Evolutionary conservation across 2,888 invertebrate genomes (phyloP).

Genomic region (Pecten maximus): DNA sequence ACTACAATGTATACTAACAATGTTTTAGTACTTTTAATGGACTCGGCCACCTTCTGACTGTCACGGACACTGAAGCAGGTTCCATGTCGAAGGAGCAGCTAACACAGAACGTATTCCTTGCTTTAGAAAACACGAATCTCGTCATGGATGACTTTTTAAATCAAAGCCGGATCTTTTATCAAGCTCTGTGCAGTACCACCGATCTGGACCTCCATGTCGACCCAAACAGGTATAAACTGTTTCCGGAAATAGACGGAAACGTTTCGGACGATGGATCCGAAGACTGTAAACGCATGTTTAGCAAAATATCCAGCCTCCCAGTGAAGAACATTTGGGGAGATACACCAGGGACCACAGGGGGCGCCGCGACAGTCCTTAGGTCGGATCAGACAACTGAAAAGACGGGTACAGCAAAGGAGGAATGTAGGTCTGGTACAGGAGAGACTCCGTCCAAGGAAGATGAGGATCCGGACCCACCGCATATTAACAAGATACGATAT

Average conservation of each 20-base stretch:
- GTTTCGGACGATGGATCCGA: slow-evolving; percentile 46
- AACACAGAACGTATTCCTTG: slow-evolving; percentile 60
- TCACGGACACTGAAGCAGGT: background rate
- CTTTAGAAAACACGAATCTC: slow-evolving; percentile 57
- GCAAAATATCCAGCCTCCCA: slow-evolving; percentile 48
- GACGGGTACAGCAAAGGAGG: background rate
- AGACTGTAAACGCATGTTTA: slow-evolving; percentile 48
- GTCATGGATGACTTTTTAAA: slow-evolving; percentile 59
- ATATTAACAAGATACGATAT: background rate
- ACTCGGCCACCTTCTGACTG: slow-evolving; percentile 42
- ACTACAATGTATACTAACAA: background rate
- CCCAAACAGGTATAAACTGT: slow-evolving; percentile 36
- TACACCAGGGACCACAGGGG: background rate
- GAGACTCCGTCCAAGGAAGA: background rate
- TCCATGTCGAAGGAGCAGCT: slow-evolving; percentile 40
- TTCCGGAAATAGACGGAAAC: slow-evolving; percentile 43
- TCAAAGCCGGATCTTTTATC: slow-evolving; percentile 55
- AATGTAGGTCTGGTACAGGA: background rate
- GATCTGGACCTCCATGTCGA: background rate
- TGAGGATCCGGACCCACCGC: background rate
- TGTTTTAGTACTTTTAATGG: slow-evolving; percentile 54
- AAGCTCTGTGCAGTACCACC: slow-evolving; percentile 39
- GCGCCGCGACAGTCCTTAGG: background rate
- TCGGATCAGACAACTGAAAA: background rate
- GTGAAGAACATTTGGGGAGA: slow-evolving; percentile 1